phyloP scores from a whole-genome alignment of 2,888 invertebrate genomes.

The Nymphalis c-album region DNA sequence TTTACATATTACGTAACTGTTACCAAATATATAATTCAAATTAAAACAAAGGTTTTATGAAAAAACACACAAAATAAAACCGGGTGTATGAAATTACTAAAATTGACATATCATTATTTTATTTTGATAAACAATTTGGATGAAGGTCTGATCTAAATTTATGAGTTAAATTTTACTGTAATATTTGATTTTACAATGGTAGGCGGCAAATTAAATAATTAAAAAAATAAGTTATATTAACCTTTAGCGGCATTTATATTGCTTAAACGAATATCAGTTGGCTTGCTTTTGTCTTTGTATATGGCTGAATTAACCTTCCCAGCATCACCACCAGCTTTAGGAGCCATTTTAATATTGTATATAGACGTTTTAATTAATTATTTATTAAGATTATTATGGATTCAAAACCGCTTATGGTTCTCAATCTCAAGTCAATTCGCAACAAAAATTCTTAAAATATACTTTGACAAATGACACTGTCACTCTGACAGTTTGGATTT shows the following conservation, averaged over 20 bases:
- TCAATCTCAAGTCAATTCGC: background rate
- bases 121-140: no score
- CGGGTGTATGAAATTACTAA: background rate
- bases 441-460: background rate
- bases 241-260: conserved; percentile 99
- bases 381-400: conserved; percentile 25
- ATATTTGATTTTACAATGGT: no score
- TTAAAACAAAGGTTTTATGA: background rate
- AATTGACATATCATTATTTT: no score
- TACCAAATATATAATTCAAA: background rate
- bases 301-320: conserved; percentile 79
- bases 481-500: background rate
- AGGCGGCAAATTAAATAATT: background rate
- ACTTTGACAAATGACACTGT: background rate
- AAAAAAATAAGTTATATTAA: background rate
- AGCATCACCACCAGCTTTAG: conserved; percentile 76
- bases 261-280: conserved; percentile 94
- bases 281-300: conserved; percentile 96
- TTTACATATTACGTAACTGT: background rate
- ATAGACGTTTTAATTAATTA: conserved; percentile 3
- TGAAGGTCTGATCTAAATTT: no score
- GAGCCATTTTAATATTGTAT: conserved; percentile 59
- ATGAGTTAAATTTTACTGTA: no score
- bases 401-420: conserved; percentile 10
- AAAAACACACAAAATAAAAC: conserved; percentile 2